Evolutionary conservation across 2,888 invertebrate species (phyloP).

Genomic region (Pherbina coryleti): DNA sequence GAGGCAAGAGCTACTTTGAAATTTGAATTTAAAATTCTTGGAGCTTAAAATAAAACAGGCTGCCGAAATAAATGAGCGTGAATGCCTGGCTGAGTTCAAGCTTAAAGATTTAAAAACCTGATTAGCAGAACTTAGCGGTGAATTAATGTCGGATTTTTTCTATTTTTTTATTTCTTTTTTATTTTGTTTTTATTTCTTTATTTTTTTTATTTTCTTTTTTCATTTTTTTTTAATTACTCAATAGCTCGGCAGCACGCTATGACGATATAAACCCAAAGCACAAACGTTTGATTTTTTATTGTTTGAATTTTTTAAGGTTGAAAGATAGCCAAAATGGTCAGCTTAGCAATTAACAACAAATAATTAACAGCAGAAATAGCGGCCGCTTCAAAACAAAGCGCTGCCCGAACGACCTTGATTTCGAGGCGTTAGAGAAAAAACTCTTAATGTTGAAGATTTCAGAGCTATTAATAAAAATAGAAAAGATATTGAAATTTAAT

Average conservation of each 20-base stretch:
- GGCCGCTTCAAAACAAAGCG: no score
- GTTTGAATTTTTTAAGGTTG: conserved; percentile 16
- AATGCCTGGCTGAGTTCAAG: neutral
- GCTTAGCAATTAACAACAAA: conserved; percentile 2
- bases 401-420: neutral
- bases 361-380: neutral
- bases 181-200: no score
- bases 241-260: neutral
- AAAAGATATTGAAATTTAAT: neutral
- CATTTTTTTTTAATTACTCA: neutral
- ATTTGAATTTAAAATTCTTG: no score
- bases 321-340: neutral
- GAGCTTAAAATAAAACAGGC: no score
- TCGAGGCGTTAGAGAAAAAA: neutral
- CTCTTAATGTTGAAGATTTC: neutral
- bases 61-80: neutral
- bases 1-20: no score
- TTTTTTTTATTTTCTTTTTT: no score
- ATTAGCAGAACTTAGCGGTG: conserved; percentile 2
- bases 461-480: neutral
- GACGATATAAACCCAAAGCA: neutral
- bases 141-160: neutral
- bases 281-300: conserved; percentile 12
- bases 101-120: conserved; percentile 9
- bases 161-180: neutral